A percentile compares a stretch with the other conserved stretches of the same genome.
Evolutionary conservation across 2,113 vertebrate species (phyloP).

Genomic region (Talpa occidentalis): DNA sequence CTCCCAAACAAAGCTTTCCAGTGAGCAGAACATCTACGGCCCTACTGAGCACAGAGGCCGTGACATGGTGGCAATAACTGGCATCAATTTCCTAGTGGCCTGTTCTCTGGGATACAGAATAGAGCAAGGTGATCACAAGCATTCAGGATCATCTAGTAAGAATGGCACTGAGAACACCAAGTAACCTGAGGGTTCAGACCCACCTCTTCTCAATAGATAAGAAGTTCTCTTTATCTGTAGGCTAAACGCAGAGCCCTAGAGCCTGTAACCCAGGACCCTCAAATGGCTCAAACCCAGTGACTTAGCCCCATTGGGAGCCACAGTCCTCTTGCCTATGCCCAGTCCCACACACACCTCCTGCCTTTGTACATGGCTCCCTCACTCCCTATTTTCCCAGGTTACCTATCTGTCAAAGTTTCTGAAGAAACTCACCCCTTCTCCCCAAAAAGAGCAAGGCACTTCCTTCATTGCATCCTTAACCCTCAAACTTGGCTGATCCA

Average conservation of each 20-base stretch:
- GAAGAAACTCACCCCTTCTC: not conserved
- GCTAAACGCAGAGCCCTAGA: not conserved
- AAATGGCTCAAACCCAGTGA: too few relatives aligned
- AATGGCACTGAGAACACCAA: not conserved
- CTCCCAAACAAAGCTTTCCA: not conserved
- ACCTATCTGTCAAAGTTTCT: not conserved
- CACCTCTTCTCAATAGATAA: not conserved
- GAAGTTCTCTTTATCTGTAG: not conserved
- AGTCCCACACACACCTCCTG: not conserved
- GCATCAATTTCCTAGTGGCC: not conserved
- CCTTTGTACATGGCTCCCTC: not conserved
- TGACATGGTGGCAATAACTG: not conserved
- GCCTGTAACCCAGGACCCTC: not conserved
- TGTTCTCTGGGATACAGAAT: not conserved
- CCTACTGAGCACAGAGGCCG: not conserved
- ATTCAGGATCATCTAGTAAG: not conserved
- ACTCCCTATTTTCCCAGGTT: not conserved
- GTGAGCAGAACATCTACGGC: not conserved
- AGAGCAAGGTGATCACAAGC: rapidly evolving
- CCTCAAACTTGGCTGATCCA: not conserved
- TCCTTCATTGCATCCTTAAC: not conserved
- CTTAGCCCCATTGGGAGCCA: not conserved
- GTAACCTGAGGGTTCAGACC: not conserved
- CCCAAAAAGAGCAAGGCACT: not conserved
- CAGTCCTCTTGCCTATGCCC: not conserved